These are phyloP conservation scores for Corythaixoides concolor DNA, from an alignment of 2,113 vertebrate species.

Conservation along the genomic window DNA sequence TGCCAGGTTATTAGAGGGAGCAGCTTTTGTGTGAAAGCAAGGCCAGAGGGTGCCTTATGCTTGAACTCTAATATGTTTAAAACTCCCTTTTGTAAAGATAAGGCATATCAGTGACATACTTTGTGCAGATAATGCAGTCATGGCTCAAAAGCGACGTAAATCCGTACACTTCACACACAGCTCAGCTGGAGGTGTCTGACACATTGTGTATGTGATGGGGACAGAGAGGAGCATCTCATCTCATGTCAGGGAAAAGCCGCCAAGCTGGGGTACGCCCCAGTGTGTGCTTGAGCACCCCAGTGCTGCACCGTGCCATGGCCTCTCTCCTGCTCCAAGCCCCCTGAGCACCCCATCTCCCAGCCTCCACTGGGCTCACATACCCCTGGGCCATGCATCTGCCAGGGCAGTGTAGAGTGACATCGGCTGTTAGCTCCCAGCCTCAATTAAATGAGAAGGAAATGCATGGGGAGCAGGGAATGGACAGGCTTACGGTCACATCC, in stretches of 20 bases:
- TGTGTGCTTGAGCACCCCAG: background rate
- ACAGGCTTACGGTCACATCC: background rate
- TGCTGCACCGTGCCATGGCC: rapidly evolving
- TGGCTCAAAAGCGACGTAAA: background rate
- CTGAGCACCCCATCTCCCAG: background rate
- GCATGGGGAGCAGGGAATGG: background rate
- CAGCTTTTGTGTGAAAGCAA: slow-evolving; percentile 27
- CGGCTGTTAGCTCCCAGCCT: background rate
- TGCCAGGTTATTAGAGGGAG: background rate
- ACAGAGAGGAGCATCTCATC: background rate
- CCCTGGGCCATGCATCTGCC: background rate
- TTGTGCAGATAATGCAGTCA: background rate
- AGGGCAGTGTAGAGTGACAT: background rate
- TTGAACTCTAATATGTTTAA: background rate
- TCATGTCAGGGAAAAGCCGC: background rate
- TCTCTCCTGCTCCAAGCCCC: background rate
- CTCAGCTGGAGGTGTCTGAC: slow-evolving; percentile 14
- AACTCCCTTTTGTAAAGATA: background rate
- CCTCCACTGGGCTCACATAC: rapidly evolving
- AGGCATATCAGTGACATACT: background rate
- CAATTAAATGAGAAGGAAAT: background rate
- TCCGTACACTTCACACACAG: background rate
- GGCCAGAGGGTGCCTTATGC: background rate
- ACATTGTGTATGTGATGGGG: background rate
- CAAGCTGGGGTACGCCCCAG: background rate